Conservation (phyloP, 1,140 invertebrate genomes). For the Heliconius himera region DNA sequence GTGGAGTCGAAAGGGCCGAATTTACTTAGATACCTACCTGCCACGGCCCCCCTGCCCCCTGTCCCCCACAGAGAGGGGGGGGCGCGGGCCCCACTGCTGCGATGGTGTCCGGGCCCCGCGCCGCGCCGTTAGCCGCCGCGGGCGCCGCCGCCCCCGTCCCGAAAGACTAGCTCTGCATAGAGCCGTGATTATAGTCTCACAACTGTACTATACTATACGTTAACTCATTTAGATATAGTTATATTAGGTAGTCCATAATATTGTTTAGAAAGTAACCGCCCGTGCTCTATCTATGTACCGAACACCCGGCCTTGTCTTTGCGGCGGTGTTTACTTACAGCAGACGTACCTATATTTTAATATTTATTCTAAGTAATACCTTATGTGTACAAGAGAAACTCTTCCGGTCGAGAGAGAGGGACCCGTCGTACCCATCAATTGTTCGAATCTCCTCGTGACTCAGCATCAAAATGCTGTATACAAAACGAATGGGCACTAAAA, state of each 20-base stretch:
- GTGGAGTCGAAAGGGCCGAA: slow-evolving; percentile 36
- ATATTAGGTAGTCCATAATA: neutral
- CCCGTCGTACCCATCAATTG: slow-evolving; percentile 9
- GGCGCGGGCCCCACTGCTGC: neutral
- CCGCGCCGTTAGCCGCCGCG: slow-evolving; percentile 33
- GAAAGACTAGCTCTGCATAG: neutral
- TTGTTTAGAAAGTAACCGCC: neutral
- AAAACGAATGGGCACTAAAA: slow-evolving; percentile 32
- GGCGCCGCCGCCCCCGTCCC: slow-evolving; percentile 19
- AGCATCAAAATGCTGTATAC: slow-evolving; percentile 34
- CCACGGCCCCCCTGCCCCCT: slow-evolving; percentile 15
- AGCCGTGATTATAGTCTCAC: neutral
- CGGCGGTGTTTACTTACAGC: no score
- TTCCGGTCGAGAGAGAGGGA: neutral
- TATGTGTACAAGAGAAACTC: neutral
- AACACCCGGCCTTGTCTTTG: neutral
- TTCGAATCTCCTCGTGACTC: slow-evolving; percentile 39
- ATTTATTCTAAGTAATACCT: slow-evolving; percentile 10
- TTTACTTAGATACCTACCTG: slow-evolving; percentile 42
- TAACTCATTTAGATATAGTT: neutral
- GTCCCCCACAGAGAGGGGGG: neutral
- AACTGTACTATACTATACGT: neutral
- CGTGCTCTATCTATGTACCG: neutral
- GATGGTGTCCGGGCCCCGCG: neutral
- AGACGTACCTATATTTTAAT: no score